Evolutionary conservation across 2,797 vertebrate genomes (phyloP).

Genomic region (Pterois miles): DNA sequence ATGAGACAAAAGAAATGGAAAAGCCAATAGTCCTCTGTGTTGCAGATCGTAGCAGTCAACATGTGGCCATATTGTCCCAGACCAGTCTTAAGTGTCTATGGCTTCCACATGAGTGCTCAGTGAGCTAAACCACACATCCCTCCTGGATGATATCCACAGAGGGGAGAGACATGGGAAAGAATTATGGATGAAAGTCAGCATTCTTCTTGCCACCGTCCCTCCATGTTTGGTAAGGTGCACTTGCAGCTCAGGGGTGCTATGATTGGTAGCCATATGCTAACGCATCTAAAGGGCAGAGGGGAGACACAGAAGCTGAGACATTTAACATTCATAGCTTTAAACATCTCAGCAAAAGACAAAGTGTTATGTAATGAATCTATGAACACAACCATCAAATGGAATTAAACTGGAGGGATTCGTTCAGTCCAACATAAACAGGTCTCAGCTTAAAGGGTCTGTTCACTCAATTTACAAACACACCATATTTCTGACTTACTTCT

Average conservation of each 20-base stretch:
- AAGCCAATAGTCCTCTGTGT: constrained; percentile 53
- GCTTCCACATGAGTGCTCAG: constrained; percentile 54
- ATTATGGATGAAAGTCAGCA: constrained; percentile 65
- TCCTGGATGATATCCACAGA: constrained; percentile 66
- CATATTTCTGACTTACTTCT: neutral
- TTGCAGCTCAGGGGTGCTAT: constrained; percentile 54
- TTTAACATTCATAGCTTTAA: neutral
- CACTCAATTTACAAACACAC: neutral
- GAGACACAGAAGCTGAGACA: constrained; percentile 33
- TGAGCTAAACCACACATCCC: constrained; percentile 58
- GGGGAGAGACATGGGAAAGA: constrained; percentile 48
- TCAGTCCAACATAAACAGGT: neutral
- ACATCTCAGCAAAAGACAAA: neutral
- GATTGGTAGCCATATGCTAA: constrained; percentile 71
- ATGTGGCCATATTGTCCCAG: constrained; percentile 36
- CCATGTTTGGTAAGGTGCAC: constrained; percentile 77
- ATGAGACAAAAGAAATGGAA: constrained; percentile 41
- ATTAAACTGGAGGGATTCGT: neutral
- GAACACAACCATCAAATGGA: neutral
- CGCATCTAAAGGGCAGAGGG: constrained; percentile 62
- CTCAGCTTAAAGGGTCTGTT: neutral
- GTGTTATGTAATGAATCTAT: neutral
- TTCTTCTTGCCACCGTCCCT: constrained; percentile 60
- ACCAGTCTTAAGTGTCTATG: constrained; percentile 54
- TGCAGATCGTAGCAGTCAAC: constrained; percentile 38